Evolutionary conservation across 1,140 invertebrate genomes (phyloP), one percentile per base, ranked within the genome.

Genomic region (Pogonomyrmex californicus): DNA sequence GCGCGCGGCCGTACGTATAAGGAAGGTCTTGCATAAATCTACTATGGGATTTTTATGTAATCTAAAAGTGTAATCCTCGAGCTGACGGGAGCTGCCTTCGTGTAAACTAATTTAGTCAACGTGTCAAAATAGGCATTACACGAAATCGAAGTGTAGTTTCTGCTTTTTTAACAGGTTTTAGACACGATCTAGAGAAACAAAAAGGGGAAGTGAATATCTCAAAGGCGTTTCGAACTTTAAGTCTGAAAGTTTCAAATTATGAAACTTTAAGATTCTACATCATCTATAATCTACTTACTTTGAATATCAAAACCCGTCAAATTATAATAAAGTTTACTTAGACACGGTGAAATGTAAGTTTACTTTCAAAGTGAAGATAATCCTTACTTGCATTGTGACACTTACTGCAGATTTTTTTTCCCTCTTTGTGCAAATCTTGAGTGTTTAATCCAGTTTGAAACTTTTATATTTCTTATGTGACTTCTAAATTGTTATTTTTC

Each of bases 231-330:
- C 14, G 23, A 81, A 79, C 33, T 66, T 38, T 23, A 30, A 41
- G 12, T 79, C 49, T 38, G 38, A 54, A 70, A 70, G 41, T 78
- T 78, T 78, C 36, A 68, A 81, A 68, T 54, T 54, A n/a, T 66
- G n/a, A 41, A 81, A 81, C 62, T 81, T 81, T 41, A 44, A 38
- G 63, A 81, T 68, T 77, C 58, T 47, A 36, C n/a, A 79, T 23
- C 77, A 54, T 81, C 14, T 70, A 63, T 65, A 81, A 81, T 81
- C n/a, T 70, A 68, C 63, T 77, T 77, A n/a, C 47, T 68, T 81
- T 54, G 36, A 81, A 81, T 70, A 54, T 81, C 47, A 70, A 81
- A 81, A 81, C 1, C 7, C 51, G 23, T 70, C 47, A 41, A 65
- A 62, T 77, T 68, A 51, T 54, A 60, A 81, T 68, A 54, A 81